Percentiles rank a stretch among this genome's conserved stretches.
Conservation (phyloP, 2,113 vertebrate species). For the Nerophis lumbriciformis region DNA sequence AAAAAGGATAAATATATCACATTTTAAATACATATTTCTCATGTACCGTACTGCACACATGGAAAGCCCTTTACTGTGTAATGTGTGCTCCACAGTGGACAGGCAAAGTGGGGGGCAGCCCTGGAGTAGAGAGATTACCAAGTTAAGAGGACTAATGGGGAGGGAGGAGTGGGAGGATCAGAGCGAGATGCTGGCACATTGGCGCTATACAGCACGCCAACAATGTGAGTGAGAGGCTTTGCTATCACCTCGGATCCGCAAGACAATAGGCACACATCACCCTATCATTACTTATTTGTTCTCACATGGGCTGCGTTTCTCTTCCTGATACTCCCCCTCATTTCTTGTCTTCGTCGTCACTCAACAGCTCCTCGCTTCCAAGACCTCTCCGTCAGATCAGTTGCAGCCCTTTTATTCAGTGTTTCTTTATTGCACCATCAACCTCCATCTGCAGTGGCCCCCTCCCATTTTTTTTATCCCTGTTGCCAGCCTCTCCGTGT, state of each 20-base stretch:
- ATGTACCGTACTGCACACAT: too few relatives aligned
- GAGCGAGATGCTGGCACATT: constrained; percentile 32
- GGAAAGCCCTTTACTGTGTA: neutral
- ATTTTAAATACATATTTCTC: neutral
- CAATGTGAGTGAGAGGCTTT: constrained; percentile 35
- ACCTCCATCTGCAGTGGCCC: constrained; percentile 17
- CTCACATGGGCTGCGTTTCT: constrained; percentile 15
- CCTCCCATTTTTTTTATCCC: constrained; percentile 9
- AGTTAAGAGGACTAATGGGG: constrained; percentile 36
- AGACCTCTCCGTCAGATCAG: constrained; percentile 10
- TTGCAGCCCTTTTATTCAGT: constrained; percentile 10
- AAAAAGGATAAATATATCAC: constrained; percentile 11
- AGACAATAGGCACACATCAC: constrained; percentile 39
- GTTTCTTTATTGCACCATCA: constrained; percentile 18
- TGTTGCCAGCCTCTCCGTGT: constrained; percentile 47
- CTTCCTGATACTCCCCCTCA: constrained; percentile 21
- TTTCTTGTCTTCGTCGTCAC: constrained; percentile 22
- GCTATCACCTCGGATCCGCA: constrained; percentile 51
- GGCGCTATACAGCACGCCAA: constrained; percentile 38
- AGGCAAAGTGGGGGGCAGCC: constrained; percentile 15
- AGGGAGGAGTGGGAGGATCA: constrained; percentile 44
- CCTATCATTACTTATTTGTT: constrained; percentile 57
- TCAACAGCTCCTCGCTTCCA: constrained; percentile 7
- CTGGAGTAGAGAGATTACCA: constrained; percentile 28
- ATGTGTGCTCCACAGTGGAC: constrained; percentile 15